These are phyloP conservation scores for Agrilus mali DNA, from an alignment of 2,888 invertebrate genomes.

Conservation along the genomic window DNA sequence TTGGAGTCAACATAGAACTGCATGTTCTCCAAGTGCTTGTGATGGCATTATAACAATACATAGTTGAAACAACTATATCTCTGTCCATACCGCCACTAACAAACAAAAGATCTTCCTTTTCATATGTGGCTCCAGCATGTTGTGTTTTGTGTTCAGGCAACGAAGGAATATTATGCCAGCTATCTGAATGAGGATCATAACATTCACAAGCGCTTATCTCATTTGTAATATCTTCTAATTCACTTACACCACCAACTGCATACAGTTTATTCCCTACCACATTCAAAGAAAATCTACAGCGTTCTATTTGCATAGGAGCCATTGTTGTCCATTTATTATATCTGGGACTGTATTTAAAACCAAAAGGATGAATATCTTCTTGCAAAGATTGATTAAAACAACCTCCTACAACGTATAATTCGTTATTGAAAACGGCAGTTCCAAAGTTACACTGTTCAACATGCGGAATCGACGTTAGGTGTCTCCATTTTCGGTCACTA, in stretches of 20 bases:
- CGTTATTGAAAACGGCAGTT: slow-evolving; percentile 52
- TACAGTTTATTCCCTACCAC: slow-evolving; percentile 42
- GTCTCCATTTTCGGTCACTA: slow-evolving; percentile 46
- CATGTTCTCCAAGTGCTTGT: slow-evolving; percentile 41
- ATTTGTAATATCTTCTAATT: slow-evolving; percentile 36
- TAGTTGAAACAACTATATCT: slow-evolving; percentile 36
- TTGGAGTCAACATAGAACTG: slow-evolving; percentile 42
- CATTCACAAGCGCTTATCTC: slow-evolving; percentile 40
- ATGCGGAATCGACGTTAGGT: slow-evolving; percentile 56
- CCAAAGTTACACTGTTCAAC: slow-evolving; percentile 65
- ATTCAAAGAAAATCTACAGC: slow-evolving; percentile 53
- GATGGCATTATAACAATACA: slow-evolving; percentile 39
- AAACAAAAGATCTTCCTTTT: slow-evolving; percentile 33
- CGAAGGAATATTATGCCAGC: slow-evolving; percentile 45
- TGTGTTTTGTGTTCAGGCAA: slow-evolving; percentile 45
- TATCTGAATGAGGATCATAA: slow-evolving; percentile 43
- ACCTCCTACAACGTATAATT: slow-evolving; percentile 57
- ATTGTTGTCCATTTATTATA: slow-evolving; percentile 54
- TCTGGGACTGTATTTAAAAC: slow-evolving; percentile 46
- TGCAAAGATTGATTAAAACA: slow-evolving; percentile 55
- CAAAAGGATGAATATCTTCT: slow-evolving; percentile 61
- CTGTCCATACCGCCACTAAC: slow-evolving; percentile 44
- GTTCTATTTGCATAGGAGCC: slow-evolving; percentile 50
- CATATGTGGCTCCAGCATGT: slow-evolving; percentile 40
- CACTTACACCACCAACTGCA: slow-evolving; percentile 52